A percentile compares a stretch with the other conserved stretches of the same genome.
phyloP scores from a whole-genome alignment of 2,797 vertebrate genomes.

The Pseudopleuronectes americanus region DNA sequence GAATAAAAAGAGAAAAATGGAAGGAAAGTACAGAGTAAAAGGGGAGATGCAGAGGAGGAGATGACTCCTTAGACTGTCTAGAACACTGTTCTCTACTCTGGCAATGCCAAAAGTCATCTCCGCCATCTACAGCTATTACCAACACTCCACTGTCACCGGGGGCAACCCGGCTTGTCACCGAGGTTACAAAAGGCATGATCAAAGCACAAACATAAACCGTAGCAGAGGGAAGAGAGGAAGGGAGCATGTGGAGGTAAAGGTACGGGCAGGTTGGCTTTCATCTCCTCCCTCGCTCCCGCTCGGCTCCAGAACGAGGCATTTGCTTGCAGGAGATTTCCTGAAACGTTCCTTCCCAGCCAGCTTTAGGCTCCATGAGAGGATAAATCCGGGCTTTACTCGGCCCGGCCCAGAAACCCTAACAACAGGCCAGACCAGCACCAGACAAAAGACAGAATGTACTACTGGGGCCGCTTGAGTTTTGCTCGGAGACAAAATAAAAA shows the following conservation, averaged over 20 bases:
- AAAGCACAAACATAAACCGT: constrained; percentile 22
- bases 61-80: constrained; percentile 33
- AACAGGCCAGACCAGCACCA: constrained; percentile 36
- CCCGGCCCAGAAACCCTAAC: constrained; percentile 57
- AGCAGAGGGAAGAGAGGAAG: background rate
- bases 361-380: constrained; percentile 46
- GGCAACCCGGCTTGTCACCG: constrained; percentile 42
- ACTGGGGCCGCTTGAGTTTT: constrained; percentile 14
- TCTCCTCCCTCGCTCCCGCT: constrained; percentile 22
- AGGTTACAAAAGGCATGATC: constrained; percentile 36
- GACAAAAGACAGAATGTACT: constrained; percentile 48
- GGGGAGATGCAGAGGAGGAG: constrained; percentile 1
- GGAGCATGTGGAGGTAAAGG: constrained; percentile 9
- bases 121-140: constrained; percentile 49
- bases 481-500: background rate
- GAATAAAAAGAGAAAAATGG: background rate
- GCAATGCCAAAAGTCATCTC: constrained; percentile 61
- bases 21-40: background rate
- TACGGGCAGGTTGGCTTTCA: constrained; percentile 50
- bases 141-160: constrained; percentile 47
- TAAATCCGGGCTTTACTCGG: constrained; percentile 64
- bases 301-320: constrained; percentile 38
- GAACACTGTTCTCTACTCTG: constrained; percentile 46
- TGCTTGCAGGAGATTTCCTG: constrained; percentile 46
- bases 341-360: constrained; percentile 39